phyloP scores from a whole-genome alignment of 2,113 vertebrate species.

The Neogobius melanostomus region DNA sequence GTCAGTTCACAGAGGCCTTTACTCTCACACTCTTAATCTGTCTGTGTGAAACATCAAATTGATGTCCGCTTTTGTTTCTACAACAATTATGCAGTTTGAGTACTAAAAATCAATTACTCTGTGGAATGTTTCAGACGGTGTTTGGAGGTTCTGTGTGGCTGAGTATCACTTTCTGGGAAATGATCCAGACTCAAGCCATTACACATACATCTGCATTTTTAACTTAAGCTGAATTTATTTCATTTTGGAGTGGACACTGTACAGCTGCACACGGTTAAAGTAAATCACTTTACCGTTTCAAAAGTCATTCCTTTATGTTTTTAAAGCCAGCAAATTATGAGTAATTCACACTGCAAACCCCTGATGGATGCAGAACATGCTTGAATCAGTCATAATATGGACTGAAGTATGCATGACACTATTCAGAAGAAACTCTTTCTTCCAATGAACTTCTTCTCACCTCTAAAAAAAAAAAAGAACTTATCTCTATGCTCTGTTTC shows the following conservation, averaged over 20 bases:
- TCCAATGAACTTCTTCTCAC: constrained; percentile 65
- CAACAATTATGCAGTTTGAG: constrained; percentile 8
- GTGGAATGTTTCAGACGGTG: constrained; percentile 23
- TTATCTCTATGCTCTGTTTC: constrained; percentile 62
- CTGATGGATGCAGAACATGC: constrained; percentile 35
- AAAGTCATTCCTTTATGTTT: constrained; percentile 3
- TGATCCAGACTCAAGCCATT: background rate
- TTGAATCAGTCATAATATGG: constrained; percentile 39
- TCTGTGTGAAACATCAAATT: background rate
- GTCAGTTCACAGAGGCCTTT: background rate
- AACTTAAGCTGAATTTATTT: constrained; percentile 9
- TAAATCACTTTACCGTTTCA: constrained; percentile 6
- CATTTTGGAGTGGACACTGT: background rate
- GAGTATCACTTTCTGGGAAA: constrained; percentile 13
- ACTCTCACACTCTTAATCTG: background rate
- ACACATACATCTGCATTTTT: constrained; percentile 4
- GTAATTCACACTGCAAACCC: constrained; percentile 27
- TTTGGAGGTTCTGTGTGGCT: background rate
- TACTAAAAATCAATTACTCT: constrained; percentile 16
- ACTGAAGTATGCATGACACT: constrained; percentile 35
- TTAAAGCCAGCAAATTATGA: constrained; percentile 6
- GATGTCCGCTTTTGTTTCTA: constrained; percentile 22
- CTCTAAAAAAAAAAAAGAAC: constrained; percentile 56
- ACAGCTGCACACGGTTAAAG: constrained; percentile 5
- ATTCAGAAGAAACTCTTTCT: constrained; percentile 36